Base-by-base conservation (phyloP, 1,140 invertebrate genomes). In the Pemphigus obesinymphae region DNA sequence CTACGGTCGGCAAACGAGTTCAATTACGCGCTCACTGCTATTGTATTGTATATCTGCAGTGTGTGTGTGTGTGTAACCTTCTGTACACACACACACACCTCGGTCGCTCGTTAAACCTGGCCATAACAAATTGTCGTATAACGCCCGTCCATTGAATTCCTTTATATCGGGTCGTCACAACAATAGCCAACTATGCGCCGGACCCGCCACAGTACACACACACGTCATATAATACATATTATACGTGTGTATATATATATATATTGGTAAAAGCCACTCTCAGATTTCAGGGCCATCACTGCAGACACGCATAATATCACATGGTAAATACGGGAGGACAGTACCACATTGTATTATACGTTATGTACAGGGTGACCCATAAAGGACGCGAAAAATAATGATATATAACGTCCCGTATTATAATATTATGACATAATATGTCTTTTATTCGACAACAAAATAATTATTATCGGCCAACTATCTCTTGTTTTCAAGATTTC, bases 41-140 rank as follows among this genome's bases (percentile, higher is more conserved):
- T n/a, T n/a, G n/a, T n/a, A n/a, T n/a, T n/a, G 48, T 20, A 15
- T 50, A 6, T 48, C 7, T 15, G 37, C 13, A n/a, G 45, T 48
- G 45, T 15, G 15, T 48, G 45, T 48, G 45, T 10, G 11, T 3
- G 45, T 15, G 61, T n/a, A 23, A 40, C 34, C 13, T 29, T n/a
- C 2, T 70, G 11, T 70, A 23, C 13, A 50, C 23, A 73, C 26
- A 17, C 45, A 7, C 26, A 75, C 17, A 20, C 48, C 0, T 43
- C 26, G 31, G 55, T 70, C 29, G 37, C 26, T 45, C 76, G 53
- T 78, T 63, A 80, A 63, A 43, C 55, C 37, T 20, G 20, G 7
- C 55, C 55, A 80, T 63, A 29, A 31, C 76, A 45, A 63, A 63
- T 63, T 43, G 76, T 80, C 76, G 43, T 76, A 76, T 76, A 76